Evolutionary conservation across 1,140 invertebrate species (phyloP), one percentile per base, ranked within the genome.

Genomic region (Cyclargus thomasi): DNA sequence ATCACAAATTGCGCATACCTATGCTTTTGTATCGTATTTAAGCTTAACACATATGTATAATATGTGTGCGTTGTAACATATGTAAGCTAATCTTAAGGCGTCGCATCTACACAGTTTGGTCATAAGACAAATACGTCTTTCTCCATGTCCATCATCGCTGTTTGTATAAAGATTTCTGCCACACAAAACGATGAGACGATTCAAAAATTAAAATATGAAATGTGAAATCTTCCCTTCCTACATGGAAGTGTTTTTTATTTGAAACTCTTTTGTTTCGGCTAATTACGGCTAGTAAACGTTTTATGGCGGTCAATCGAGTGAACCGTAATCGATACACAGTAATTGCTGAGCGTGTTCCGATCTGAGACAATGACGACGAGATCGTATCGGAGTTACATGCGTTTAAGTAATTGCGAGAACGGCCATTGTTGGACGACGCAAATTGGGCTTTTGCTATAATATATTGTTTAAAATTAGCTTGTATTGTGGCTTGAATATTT

Each of bases 391-490:
- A 81, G 81, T 86, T 83, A 88, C 83, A 88, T 80, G 81, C 80
- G 81, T 90, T 88, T 86, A 85, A 87, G 85, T 90, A 90, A 90
- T 90, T 86, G 85, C 85, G 85, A 85, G 85, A 88, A 90, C 82
- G 72, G 78, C 78, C 80, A 89, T 90, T 90, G 87, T 90, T 87
- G 84, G 75, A 79, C 78, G 85, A 85, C 83, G 85, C 85, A 90
- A 90, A 88, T 90, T 90, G 83, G 81, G 87, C 83, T 87, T 89
- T 89, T 83, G 82, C 84, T 76, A 86, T 90, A 88, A 90, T 90
- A 85, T 88, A 88, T 88, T 81, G 84, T 86, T 87, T 85, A 76
- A 80, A 86, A 86, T 85, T 80, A 86, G 82, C 81, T 87, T 72
- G 82, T 78, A 86, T 87, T 87, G 86, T 84, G 73, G 79, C 83